Percentiles rank a stretch among this genome's conserved stretches.
Evolutionary conservation across 2,888 invertebrate species (phyloP).

Genomic region (Hartigia nigra): DNA sequence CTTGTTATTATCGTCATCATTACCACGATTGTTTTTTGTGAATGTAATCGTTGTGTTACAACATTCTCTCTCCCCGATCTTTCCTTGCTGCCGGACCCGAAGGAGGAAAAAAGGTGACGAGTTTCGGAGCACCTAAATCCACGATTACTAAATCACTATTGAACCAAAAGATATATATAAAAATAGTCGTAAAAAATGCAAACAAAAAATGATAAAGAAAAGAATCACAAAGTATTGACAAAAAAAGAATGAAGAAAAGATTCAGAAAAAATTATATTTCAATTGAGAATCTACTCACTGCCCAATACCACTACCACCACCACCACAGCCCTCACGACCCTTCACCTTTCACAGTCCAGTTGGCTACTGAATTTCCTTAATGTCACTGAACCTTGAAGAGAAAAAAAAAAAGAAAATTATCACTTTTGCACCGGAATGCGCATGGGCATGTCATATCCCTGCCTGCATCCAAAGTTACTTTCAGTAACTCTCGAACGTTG

Average conservation of each 20-base stretch:
- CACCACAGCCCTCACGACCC: constrained; percentile 35
- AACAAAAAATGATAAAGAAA: constrained; percentile 21
- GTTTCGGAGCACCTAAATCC: constrained; percentile 68
- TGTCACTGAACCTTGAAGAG: constrained; percentile 41
- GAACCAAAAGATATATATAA: constrained; percentile 15
- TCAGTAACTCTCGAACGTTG: neutral
- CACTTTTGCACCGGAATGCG: constrained; percentile 61
- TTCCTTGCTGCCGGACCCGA: constrained; percentile 67
- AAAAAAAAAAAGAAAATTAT: neutral
- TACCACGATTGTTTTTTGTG: constrained; percentile 61
- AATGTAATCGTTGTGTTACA: constrained; percentile 67
- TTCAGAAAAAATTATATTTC: constrained; percentile 28
- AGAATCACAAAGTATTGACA: constrained; percentile 14
- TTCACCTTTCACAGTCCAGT: constrained; percentile 11
- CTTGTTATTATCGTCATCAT: constrained; percentile 41
- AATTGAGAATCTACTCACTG: constrained; percentile 51
- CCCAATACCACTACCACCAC: constrained; percentile 29
- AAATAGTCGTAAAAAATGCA: constrained; percentile 15
- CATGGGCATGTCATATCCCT: constrained; percentile 59
- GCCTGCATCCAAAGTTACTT: constrained; percentile 37
- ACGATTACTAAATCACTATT: constrained; percentile 49
- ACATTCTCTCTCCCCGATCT: constrained; percentile 64
- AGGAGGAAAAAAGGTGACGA: constrained; percentile 76
- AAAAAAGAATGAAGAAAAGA: constrained; percentile 19
- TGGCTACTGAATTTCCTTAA: constrained; percentile 26